These are phyloP conservation scores for Pseudochirops corinnae DNA, from an alignment of 2,797 vertebrate genomes.

Conservation along the genomic window DNA sequence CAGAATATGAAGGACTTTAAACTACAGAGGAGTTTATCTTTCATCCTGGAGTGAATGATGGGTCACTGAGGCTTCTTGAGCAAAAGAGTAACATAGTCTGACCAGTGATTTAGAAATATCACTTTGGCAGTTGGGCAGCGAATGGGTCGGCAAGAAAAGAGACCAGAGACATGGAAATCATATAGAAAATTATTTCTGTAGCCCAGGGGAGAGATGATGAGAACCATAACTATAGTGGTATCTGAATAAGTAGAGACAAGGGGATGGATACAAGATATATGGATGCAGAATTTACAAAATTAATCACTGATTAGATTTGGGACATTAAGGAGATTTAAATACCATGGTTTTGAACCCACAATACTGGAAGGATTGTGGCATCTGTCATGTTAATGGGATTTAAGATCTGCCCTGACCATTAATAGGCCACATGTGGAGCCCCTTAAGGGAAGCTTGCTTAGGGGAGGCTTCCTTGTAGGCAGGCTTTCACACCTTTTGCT, in stretches of 20 bases:
- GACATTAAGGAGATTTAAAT: not conserved
- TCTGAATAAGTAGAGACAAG: not conserved
- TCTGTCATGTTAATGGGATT: not conserved
- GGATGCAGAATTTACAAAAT: not conserved
- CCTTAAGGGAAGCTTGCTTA: too few species aligned
- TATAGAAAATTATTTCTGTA: not conserved
- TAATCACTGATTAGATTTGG: not conserved
- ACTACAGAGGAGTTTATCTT: not conserved
- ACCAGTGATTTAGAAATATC: not conserved
- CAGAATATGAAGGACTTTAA: not conserved
- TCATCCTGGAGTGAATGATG: not conserved
- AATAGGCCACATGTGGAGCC: too few species aligned
- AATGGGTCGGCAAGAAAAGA: not conserved
- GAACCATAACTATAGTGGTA: not conserved
- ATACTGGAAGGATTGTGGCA: not conserved
- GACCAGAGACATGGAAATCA: not conserved
- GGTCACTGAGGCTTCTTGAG: not conserved
- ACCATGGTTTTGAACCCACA: not conserved
- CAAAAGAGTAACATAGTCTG: not conserved
- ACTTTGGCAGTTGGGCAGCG: not conserved
- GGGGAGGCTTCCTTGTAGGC: too few species aligned
- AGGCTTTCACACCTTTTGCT: too few species aligned
- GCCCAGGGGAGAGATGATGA: not conserved
- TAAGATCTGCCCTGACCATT: too few species aligned
- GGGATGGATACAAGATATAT: not conserved